A percentile compares a stretch with the other conserved stretches of the same genome.
Conservation (phyloP, 2,888 invertebrate genomes). For the Philereme transversata region DNA sequence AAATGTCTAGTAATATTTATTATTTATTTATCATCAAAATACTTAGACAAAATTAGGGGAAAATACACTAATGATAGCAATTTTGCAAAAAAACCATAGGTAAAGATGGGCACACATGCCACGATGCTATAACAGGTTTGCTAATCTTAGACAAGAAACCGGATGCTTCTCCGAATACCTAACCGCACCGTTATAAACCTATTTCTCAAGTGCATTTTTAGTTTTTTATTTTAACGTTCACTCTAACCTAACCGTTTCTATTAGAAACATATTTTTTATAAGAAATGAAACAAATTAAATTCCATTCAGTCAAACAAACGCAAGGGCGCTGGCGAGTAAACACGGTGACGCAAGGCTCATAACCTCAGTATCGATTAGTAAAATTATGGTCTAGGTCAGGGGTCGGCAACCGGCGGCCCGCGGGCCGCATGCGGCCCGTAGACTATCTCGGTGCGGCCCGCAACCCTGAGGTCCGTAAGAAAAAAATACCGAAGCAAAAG, state of each 20-base stretch:
- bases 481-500: too few species aligned
- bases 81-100: constrained; percentile 2
- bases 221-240: constrained; percentile 37
- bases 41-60: not conserved
- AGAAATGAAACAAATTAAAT: constrained; percentile 39
- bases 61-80: constrained; percentile 5
- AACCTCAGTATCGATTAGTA: constrained; percentile 75
- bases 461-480: too few species aligned
- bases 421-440: too few species aligned
- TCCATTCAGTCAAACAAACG: constrained; percentile 47
- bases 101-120: not conserved
- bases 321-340: constrained; percentile 63
- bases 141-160: constrained; percentile 18
- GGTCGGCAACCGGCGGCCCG: too few species aligned
- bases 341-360: constrained; percentile 68
- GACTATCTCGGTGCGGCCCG: too few species aligned
- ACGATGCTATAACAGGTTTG: constrained; percentile 15
- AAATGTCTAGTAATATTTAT: too few species aligned
- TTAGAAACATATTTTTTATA: constrained; percentile 1
- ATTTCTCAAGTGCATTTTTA: constrained; percentile 16
- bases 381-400: constrained; percentile 63
- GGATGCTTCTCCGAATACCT: constrained; percentile 5
- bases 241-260: constrained; percentile 32
- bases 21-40: too few species aligned
- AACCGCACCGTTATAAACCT: constrained; percentile 16